phyloP scores from a whole-genome alignment of 2,888 invertebrate genomes.

The Hanleya hanleyi region DNA sequence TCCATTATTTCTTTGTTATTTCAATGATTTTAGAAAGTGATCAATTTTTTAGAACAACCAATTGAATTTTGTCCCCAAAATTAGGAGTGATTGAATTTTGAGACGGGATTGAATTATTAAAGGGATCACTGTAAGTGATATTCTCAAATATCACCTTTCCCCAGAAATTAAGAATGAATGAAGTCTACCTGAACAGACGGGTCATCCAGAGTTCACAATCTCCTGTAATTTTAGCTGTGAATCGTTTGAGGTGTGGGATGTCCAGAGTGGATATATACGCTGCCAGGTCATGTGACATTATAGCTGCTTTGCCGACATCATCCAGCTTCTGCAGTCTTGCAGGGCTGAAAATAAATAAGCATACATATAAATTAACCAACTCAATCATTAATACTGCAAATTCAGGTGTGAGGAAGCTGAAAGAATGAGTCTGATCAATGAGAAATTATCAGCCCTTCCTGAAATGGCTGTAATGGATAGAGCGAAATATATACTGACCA shows the following conservation, averaged over 20 bases:
- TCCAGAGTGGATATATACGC: conserved; percentile 91
- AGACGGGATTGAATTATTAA: too few relatives aligned
- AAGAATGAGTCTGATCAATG: neutral
- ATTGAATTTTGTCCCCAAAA: too few relatives aligned
- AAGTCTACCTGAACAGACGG: conserved; percentile 84
- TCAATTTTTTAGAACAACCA: too few relatives aligned
- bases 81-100: too few relatives aligned
- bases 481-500: too few relatives aligned
- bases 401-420: neutral
- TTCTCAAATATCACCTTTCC: too few relatives aligned
- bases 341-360: neutral
- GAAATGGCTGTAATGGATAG: too few relatives aligned
- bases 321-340: conserved; percentile 58
- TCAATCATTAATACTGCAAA: neutral
- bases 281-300: conserved; percentile 90
- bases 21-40: too few relatives aligned
- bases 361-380: neutral
- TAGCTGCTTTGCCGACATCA: conserved; percentile 74
- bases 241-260: conserved; percentile 83
- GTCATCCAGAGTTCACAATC: conserved; percentile 92
- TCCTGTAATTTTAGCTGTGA: conserved; percentile 86
- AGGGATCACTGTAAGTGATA: too few relatives aligned
- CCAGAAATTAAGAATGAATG: too few relatives aligned
- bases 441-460: too few relatives aligned
- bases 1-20: too few relatives aligned